Evolutionary conservation across 2,113 vertebrate species (phyloP).

Genomic region (Cervus canadensis): DNA sequence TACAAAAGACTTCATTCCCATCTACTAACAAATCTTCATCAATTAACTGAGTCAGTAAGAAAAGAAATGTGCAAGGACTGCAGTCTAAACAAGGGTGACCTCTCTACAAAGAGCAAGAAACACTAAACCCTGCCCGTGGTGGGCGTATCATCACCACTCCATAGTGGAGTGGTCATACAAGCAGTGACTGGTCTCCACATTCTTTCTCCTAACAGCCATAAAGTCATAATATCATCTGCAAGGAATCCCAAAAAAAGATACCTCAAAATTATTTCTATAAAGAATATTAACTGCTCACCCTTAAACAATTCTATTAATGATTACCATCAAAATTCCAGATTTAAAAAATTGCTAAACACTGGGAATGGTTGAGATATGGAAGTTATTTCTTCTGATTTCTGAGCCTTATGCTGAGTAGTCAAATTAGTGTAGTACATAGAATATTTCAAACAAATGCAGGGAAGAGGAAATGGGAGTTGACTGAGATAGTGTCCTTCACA

Average conservation of each 20-base stretch:
- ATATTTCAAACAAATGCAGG: conserved; percentile 66
- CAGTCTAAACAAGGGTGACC: neutral
- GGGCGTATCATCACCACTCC: neutral
- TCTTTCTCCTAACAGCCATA: neutral
- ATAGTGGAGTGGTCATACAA: neutral
- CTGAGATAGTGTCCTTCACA: conserved; percentile 68
- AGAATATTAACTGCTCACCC: conserved; percentile 47
- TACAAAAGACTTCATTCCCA: neutral
- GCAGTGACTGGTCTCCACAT: neutral
- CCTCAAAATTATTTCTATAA: conserved; percentile 46
- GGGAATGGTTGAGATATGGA: neutral
- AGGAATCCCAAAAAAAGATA: neutral
- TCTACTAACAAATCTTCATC: conserved; percentile 7
- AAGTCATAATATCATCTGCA: neutral
- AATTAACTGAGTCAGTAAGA: neutral
- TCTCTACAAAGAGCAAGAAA: neutral
- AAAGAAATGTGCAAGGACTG: neutral
- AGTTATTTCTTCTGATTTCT: neutral
- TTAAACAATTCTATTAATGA: conserved; percentile 60
- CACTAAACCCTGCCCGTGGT: neutral
- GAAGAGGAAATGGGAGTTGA: conserved; percentile 71
- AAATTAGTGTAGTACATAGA: conserved; percentile 49
- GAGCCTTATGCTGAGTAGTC: neutral
- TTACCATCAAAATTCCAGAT: conserved; percentile 61
- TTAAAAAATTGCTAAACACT: neutral